Conservation (phyloP, 2,888 invertebrate genomes). For the Ethmia dodecea region DNA sequence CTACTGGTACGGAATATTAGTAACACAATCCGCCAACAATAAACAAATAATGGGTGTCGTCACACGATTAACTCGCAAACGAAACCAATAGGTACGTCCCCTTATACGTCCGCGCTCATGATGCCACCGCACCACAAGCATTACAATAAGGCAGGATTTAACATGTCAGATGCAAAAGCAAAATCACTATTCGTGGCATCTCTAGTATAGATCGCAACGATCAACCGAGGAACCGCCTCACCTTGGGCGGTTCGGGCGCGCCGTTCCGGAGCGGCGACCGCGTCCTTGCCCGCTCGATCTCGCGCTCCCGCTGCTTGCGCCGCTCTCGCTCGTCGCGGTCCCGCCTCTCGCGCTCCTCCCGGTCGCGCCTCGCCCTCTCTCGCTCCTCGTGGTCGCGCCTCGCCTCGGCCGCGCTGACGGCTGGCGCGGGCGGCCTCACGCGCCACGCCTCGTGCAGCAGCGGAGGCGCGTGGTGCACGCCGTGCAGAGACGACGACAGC, state of each 20-base stretch:
- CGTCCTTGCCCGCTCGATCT: constrained; percentile 80
- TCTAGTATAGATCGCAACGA: no score
- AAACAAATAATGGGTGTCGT: no score
- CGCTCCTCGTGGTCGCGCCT: constrained; percentile 65
- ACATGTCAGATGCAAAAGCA: no score
- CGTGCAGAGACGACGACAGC: constrained; percentile 59
- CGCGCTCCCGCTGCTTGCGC: constrained; percentile 77
- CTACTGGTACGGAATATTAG: no score
- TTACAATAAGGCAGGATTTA: no score
- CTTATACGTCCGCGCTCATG: no score
- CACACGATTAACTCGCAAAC: no score
- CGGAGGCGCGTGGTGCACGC: constrained; percentile 60
- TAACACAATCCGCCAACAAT: no score
- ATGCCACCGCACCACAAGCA: no score
- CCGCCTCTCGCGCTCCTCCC: constrained; percentile 78
- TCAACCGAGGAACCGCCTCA: no score
- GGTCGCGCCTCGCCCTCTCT: constrained; percentile 77
- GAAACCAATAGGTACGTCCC: no score
- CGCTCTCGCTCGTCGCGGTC: constrained; percentile 76
- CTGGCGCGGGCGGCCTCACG: constrained; percentile 32
- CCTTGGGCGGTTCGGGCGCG: constrained; percentile 57
- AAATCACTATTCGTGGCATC: no score
- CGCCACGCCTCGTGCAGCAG: constrained; percentile 69
- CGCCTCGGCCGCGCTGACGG: constrained; percentile 45
- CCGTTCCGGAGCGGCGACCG: constrained; percentile 89